Evolutionary conservation across 2,888 invertebrate species (phyloP).

Genomic region (Balanococcus diminutus): DNA sequence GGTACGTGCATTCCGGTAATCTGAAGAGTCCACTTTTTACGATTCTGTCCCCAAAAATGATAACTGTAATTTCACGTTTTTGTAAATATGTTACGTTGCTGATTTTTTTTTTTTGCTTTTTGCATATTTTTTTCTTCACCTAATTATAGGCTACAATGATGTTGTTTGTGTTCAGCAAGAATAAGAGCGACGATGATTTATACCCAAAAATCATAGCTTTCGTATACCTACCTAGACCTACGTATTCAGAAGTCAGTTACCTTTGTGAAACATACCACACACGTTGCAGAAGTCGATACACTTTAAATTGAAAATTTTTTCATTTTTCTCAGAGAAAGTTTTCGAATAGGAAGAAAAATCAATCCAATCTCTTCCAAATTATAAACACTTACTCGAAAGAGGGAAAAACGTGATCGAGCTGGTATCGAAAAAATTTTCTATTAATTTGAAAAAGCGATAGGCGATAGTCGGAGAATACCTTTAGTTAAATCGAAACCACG

Average conservation of each 20-base stretch:
- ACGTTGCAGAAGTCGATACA: not conserved
- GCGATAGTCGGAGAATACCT: not conserved
- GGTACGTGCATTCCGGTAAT: not conserved
- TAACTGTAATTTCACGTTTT: not conserved
- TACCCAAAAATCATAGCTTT: not conserved
- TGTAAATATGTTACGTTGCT: not conserved
- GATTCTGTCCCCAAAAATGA: slow-evolving; percentile 11
- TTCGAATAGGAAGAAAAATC: too few relatives aligned
- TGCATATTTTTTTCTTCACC: not conserved
- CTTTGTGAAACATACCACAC: not conserved
- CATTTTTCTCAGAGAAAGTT: too few relatives aligned
- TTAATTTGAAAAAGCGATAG: not conserved
- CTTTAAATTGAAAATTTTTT: not conserved
- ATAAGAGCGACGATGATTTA: not conserved
- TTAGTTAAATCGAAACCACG: slow-evolving; percentile 1
- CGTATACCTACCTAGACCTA: not conserved
- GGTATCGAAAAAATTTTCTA: not conserved
- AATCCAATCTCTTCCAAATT: not conserved
- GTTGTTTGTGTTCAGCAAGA: too few relatives aligned
- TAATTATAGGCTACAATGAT: not conserved
- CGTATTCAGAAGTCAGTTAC: not conserved
- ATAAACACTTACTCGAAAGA: not conserved
- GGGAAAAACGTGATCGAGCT: not conserved
- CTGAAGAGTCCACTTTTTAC: not conserved
- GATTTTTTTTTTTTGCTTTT: not conserved